phyloP scores from a whole-genome alignment of 1,140 invertebrate species.

The Capitella teleta region DNA sequence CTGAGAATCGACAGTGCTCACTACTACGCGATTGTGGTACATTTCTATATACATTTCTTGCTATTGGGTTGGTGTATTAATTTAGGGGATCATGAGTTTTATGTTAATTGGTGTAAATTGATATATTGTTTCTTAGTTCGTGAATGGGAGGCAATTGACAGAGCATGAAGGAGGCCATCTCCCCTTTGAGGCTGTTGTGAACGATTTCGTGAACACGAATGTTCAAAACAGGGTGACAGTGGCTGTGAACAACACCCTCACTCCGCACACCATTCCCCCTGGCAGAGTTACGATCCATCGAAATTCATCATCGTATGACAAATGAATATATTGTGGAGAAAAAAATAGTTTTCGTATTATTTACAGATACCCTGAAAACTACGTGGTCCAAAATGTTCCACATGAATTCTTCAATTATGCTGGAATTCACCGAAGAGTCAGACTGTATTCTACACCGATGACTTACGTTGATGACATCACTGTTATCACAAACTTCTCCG shows the following conservation, averaged over 20 bases:
- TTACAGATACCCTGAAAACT: slow-evolving; percentile 53
- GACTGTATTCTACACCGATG: slow-evolving; percentile 74
- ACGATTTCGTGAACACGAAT: slow-evolving; percentile 53
- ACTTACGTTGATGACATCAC: slow-evolving; percentile 72
- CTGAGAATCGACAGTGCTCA: slow-evolving; percentile 78
- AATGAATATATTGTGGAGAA: too few relatives aligned
- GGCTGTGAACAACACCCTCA: slow-evolving; percentile 84
- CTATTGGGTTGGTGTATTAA: too few relatives aligned
- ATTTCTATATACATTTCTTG: too few relatives aligned
- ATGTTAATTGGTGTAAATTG: too few relatives aligned
- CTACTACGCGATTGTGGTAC: slow-evolving; percentile 77
- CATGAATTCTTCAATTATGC: slow-evolving; percentile 99
- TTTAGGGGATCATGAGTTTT: too few relatives aligned
- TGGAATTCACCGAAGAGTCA: slow-evolving; percentile 84
- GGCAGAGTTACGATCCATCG: too few relatives aligned
- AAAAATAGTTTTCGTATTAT: too few relatives aligned
- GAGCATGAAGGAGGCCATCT: slow-evolving; percentile 89
- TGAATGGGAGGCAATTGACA: slow-evolving; percentile 68
- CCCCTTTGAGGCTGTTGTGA: slow-evolving; percentile 83
- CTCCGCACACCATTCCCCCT: slow-evolving; percentile 44
- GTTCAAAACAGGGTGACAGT: slow-evolving; percentile 70
- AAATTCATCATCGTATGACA: too few relatives aligned
- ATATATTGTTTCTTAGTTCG: too few relatives aligned
- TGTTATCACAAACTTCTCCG: too few relatives aligned
- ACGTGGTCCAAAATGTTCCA: slow-evolving; percentile 64